Conservation (phyloP, 2,888 invertebrate species). For the Apamea sordens region DNA sequence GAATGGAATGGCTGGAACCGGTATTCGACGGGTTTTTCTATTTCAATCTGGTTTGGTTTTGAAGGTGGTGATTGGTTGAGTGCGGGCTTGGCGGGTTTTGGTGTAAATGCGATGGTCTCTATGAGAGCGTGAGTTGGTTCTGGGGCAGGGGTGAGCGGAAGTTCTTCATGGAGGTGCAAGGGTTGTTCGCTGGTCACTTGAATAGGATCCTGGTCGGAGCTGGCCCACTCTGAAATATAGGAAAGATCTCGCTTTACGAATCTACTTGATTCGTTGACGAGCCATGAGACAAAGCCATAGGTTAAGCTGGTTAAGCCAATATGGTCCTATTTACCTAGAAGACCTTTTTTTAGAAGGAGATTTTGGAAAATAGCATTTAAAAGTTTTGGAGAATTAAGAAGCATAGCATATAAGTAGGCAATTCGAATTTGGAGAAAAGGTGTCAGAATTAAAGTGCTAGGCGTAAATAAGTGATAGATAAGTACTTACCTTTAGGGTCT, state of each 20-base stretch:
- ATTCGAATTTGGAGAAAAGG: not conserved
- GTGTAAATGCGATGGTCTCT: conserved; percentile 65
- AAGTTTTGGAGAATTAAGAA: not conserved
- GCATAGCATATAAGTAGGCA: not conserved
- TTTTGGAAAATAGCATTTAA: not conserved
- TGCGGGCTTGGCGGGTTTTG: conserved; percentile 61
- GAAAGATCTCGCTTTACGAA: conserved; percentile 81
- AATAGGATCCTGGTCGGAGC: conserved; percentile 68
- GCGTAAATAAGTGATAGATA: conserved; percentile 10
- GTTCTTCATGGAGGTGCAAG: conserved; percentile 67
- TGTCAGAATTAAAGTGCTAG: conserved; percentile 7
- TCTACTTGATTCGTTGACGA: conserved; percentile 73
- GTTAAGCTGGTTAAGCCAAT: conserved; percentile 28
- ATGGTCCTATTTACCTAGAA: not conserved
- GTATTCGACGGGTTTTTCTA: conserved; percentile 60
- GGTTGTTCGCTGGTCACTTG: conserved; percentile 70
- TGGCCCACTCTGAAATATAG: conserved; percentile 80
- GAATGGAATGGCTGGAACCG: conserved; percentile 61
- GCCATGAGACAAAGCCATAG: conserved; percentile 67
- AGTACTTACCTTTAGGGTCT: conserved; percentile 41
- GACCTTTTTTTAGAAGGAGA: not conserved
- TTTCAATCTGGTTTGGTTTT: conserved; percentile 64
- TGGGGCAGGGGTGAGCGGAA: conserved; percentile 63
- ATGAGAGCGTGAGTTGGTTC: conserved; percentile 63
- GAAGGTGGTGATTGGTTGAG: conserved; percentile 63